A percentile compares a stretch with the other conserved stretches of the same genome.
These are phyloP conservation scores for Neopipo cinnamomea DNA, from an alignment of 2,113 vertebrate species.

Conservation along the genomic window DNA sequence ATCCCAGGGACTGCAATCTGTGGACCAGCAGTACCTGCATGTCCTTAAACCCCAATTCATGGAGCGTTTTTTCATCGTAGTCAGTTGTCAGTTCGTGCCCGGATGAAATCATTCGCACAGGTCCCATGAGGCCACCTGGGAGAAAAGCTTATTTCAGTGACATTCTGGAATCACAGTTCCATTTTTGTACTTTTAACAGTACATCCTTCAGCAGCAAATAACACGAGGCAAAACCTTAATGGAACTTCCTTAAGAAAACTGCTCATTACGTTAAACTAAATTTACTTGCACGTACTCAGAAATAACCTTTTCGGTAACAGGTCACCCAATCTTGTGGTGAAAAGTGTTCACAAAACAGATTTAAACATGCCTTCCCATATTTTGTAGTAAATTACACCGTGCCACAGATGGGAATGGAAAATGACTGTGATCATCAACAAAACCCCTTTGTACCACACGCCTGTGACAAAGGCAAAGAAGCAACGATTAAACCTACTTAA, in stretches of 20 bases:
- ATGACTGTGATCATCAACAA: background rate
- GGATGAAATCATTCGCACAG: conserved; percentile 98
- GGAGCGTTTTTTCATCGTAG: conserved; percentile 98
- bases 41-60: conserved; percentile 97
- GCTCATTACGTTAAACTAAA: background rate
- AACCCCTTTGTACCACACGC: background rate
- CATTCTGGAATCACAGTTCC: background rate
- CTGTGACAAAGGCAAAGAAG: background rate
- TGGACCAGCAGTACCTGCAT: conserved; percentile 86
- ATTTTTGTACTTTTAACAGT: background rate
- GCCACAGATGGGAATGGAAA: background rate
- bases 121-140: conserved; percentile 95
- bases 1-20: background rate
- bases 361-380: background rate
- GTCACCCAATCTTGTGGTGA: background rate
- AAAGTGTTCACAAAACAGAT: background rate
- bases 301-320: background rate
- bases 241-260: background rate
- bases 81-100: conserved; percentile 97
- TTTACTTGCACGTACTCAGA: background rate
- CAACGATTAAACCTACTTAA: background rate
- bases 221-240: background rate
- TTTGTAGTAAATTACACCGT: background rate
- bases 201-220: background rate
- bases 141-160: background rate